A percentile compares a stretch with the other conserved stretches of the same genome.
Evolutionary conservation across 1,140 invertebrate species (phyloP).

Genomic region (Drosophila pseudoobscura): DNA sequence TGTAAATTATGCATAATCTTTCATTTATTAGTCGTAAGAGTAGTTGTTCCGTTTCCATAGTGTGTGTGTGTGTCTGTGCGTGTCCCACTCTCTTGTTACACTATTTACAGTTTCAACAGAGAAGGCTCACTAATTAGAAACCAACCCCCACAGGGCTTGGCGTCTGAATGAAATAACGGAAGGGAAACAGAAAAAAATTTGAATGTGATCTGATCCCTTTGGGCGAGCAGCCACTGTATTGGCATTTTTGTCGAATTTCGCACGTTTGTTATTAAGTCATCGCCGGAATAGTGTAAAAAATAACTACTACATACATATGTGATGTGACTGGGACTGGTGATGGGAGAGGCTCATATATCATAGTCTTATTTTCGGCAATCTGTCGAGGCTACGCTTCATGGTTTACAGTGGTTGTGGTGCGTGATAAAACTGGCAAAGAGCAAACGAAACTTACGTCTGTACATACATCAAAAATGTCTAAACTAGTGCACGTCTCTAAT

Average conservation of each 20-base stretch:
- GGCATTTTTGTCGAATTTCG: constrained; percentile 29
- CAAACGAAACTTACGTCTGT: constrained; percentile 48
- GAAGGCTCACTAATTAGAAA: constrained; percentile 36
- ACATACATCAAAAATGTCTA: constrained; percentile 40
- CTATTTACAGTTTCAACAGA: constrained; percentile 27
- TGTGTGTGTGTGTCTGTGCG: constrained; percentile 2
- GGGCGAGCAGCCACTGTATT: constrained; percentile 41
- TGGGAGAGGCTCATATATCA: neutral
- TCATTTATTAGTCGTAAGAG: constrained; percentile 39
- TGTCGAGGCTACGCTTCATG: constrained; percentile 32
- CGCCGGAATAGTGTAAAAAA: neutral
- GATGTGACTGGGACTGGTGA: neutral
- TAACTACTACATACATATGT: too few relatives aligned
- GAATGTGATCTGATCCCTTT: constrained; percentile 28
- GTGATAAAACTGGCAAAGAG: constrained; percentile 39
- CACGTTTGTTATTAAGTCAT: constrained; percentile 48
- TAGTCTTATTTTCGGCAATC: neutral
- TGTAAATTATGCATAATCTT: constrained; percentile 41
- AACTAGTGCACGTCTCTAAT: constrained; percentile 72
- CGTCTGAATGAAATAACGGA: neutral
- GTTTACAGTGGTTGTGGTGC: constrained; percentile 70
- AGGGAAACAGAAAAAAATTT: constrained; percentile 9
- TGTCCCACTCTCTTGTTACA: constrained; percentile 1
- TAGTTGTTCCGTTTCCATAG: constrained; percentile 8
- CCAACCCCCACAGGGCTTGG: constrained; percentile 23